phyloP scores from a whole-genome alignment of 2,888 invertebrate species.

The Leptinotarsa rubiginosa region DNA sequence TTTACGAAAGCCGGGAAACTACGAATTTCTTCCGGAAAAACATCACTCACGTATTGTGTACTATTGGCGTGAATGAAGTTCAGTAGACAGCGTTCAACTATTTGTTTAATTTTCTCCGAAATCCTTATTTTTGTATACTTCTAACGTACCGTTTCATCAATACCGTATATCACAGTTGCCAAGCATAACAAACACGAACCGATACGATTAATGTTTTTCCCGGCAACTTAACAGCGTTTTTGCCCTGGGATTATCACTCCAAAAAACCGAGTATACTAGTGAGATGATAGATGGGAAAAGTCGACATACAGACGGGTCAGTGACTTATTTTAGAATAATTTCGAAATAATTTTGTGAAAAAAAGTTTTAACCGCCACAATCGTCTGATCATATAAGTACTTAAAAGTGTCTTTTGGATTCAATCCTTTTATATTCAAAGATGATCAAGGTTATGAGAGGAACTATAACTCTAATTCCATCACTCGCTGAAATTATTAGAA shows the following conservation, averaged over 20 bases:
- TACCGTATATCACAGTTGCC: conserved; percentile 18
- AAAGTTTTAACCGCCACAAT: too few species aligned
- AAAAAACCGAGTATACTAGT: neutral
- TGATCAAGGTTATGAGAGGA: too few species aligned
- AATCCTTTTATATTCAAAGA: too few species aligned
- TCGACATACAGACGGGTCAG: too few species aligned
- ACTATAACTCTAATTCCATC: too few species aligned
- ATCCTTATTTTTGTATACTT: conserved; percentile 11
- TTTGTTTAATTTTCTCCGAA: conserved; percentile 9
- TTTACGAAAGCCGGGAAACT: neutral
- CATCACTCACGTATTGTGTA: neutral
- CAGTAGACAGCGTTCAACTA: conserved; percentile 17
- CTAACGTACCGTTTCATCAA: conserved; percentile 10
- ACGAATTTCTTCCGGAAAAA: neutral
- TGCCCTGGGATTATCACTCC: neutral
- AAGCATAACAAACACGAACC: conserved; percentile 10
- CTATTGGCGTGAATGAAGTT: conserved; percentile 8
- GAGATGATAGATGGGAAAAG: neutral
- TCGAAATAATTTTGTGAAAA: too few species aligned
- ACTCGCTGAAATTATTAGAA: too few species aligned
- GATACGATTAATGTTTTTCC: conserved; percentile 18
- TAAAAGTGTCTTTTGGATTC: too few species aligned
- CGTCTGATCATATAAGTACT: too few species aligned
- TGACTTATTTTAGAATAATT: too few species aligned
- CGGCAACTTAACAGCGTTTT: neutral